Evolutionary conservation across 1,140 invertebrate genomes (phyloP).

Genomic region (Drosophila pachea): DNA sequence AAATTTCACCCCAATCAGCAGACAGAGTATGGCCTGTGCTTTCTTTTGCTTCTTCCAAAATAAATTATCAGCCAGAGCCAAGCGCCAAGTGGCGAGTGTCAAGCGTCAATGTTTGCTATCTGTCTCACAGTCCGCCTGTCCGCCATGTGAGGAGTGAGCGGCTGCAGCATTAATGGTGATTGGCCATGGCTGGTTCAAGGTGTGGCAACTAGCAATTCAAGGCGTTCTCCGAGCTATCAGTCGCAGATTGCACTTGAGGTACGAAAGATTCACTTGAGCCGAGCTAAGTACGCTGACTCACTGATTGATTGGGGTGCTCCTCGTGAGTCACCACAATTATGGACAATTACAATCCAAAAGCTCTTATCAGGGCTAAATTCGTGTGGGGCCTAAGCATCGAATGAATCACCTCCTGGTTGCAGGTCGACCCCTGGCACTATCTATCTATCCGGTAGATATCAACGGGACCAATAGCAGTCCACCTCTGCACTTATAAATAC

Average conservation of each 20-base stretch:
- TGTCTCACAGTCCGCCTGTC: no score
- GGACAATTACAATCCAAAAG: background rate
- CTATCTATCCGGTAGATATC: constrained; percentile 22
- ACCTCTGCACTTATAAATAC: constrained; percentile 23
- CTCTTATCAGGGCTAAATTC: constrained; percentile 1
- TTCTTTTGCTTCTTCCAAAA: constrained; percentile 39
- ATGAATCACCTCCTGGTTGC: constrained; percentile 24
- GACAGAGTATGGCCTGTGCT: constrained; percentile 1
- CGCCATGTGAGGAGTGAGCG: no score
- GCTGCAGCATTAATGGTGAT: no score
- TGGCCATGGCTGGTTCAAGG: constrained; percentile 36
- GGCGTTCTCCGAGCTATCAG: background rate
- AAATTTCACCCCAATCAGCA: background rate
- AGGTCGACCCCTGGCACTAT: background rate
- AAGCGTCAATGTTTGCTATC: constrained; percentile 33
- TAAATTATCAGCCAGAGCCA: constrained; percentile 61
- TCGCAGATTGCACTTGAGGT: no score
- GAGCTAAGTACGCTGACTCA: constrained; percentile 20
- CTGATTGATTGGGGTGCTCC: background rate
- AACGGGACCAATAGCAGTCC: constrained; percentile 1
- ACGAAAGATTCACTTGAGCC: no score
- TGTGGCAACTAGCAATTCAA: constrained; percentile 11
- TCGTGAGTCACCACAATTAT: constrained; percentile 18
- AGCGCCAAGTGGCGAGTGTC: constrained; percentile 14
- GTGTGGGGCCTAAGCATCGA: constrained; percentile 3